Evolutionary conservation across 2,888 invertebrate species (phyloP), one percentile per base, ranked within the genome.

Genomic region (Tipula lateralis): DNA sequence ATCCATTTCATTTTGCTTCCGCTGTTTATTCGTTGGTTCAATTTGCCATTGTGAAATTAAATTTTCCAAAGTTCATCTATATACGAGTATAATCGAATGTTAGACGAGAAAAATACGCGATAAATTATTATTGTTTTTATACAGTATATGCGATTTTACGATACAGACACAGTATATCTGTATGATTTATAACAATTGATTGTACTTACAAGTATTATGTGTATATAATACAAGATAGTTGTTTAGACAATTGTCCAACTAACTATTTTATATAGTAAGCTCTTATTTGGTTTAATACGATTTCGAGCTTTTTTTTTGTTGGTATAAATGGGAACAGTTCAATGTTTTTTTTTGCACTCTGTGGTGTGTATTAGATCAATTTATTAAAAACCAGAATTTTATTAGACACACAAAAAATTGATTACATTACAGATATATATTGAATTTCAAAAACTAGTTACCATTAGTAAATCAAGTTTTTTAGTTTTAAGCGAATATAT

Each of bases 301-400:
- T 44, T 24, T 16, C 13, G 44, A 7, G 44, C 16, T 44, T 36
- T 16, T 16, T 3, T 44, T 44, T 39, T n/a, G n/a, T n/a, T 44
- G 5, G 44, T 44, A 39, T 44, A n/a, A n/a, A 44, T 44, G 44
- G 44, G n/a, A 6, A 44, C 16, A 44, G 16, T 44, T 44, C 44
- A 44, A 16, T 44, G 4, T 44, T 16, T n/a, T 44, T 16, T n/a
- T 2, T 44, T 66, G 9, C 24, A 9, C 19, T 24, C 66, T 19
- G 24, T 66, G 24, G 19, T 66, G 24, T 19, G 66, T 24, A 66
- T 24, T 66, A 66, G 19, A 66, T 66, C 66, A 66, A 66, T 66
- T 66, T 66, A 66, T 66, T 66, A 66, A 66, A 66, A 66, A 66
- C 66, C 66, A 66, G 66, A 66, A 66, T 66, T 24, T 66, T 24